Evolutionary conservation across 1,140 invertebrate genomes (phyloP), one percentile per base, ranked within the genome.

Genomic region (Telenomus remus): DNA sequence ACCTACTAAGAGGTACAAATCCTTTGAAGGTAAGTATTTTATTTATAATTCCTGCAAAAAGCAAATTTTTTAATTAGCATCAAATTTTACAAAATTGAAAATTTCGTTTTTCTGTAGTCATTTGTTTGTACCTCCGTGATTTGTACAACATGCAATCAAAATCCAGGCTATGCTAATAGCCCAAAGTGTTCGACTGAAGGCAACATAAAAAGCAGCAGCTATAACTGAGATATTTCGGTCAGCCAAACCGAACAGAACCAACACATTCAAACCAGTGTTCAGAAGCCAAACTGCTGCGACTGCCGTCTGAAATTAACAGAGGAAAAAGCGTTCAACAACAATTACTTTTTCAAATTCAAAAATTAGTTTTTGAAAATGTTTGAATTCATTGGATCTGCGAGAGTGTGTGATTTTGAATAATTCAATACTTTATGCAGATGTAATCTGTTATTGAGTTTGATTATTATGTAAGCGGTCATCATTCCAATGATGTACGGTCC

Each of bases 401-500:
- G 6, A 3, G 19, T 27, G 19, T 6, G 6, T 6, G 6, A 27
- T 3, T 27, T 27, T 27, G 19, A 27, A 27, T 6, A 27, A 27
- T 19, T 15, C 4, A 15, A 46, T 81, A 89, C 89, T 74, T 78
- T 87, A 76, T 78, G 78, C 0, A 89, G 59, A 9, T 37, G 19
- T 34, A 89, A 72, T 76, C 84, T 82, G 33, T 82, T 80, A 15
- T 89, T 84, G 11, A 87, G 55, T 68, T 74, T 85, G 51, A 81
- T 55, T 42, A 88, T 33, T 51, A 89, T 80, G 19, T 87, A 88
- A 16, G 82, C 88, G 4, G 88, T 86, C 34, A 82, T 76, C 12
- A 89, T 82, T 72, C 89, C 90, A 35, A 90, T 70, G 15, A 90
- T 64, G 69, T 90, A 89, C 5, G 90, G 89, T 48, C 86, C 84